phyloP scores from a whole-genome alignment of 2,113 vertebrate species.

The Lophotis ruficrista region DNA sequence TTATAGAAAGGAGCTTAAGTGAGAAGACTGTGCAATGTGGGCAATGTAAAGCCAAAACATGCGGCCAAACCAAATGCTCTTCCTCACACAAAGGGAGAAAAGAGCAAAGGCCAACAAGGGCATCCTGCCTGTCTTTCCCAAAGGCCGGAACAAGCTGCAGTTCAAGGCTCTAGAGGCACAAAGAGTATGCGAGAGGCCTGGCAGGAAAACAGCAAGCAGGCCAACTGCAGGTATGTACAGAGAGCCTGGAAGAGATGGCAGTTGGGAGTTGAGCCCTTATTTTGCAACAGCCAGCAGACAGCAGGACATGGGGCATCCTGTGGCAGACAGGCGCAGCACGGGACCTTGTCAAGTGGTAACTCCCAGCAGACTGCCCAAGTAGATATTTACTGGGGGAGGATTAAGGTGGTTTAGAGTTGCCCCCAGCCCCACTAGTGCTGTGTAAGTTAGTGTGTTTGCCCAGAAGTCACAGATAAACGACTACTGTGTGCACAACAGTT shows the following conservation, averaged over 20 bases:
- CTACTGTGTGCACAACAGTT: no score
- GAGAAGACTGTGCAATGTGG: neutral
- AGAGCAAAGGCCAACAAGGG: neutral
- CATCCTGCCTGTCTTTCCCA: neutral
- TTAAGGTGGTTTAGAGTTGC: neutral
- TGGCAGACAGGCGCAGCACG: accelerated
- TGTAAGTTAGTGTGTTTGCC: neutral
- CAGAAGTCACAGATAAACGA: neutral
- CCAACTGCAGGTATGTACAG: neutral
- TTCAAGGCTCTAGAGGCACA: neutral
- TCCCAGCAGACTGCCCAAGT: neutral
- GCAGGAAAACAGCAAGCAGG: neutral
- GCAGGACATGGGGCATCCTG: neutral
- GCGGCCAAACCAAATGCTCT: neutral
- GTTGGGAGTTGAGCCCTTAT: neutral
- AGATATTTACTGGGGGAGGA: neutral
- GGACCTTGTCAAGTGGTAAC: neutral
- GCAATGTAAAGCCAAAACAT: accelerated
- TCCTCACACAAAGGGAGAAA: neutral
- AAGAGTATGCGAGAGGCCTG: neutral
- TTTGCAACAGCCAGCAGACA: neutral
- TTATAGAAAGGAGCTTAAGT: neutral
- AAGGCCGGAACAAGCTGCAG: neutral
- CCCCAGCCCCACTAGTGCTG: neutral
- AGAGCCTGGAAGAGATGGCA: neutral